phyloP scores from a whole-genome alignment of 2,113 vertebrate genomes.

The Otis tarda region DNA sequence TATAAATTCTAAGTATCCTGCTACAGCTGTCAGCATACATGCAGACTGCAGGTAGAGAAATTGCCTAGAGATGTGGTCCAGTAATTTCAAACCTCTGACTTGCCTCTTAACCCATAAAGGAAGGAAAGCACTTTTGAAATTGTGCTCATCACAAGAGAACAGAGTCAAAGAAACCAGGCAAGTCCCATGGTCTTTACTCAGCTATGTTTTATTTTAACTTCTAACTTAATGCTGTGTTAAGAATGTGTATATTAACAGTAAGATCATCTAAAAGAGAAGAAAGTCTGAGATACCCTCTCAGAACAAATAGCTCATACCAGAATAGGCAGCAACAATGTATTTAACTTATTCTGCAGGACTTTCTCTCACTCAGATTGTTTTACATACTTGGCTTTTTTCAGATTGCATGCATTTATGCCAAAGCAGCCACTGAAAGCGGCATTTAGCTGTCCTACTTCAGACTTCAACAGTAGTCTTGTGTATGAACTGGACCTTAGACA shows the following conservation, averaged over 20 bases:
- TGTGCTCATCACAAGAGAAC: not conserved
- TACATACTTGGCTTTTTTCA: not conserved
- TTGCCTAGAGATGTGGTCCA: not conserved
- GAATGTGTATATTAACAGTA: not conserved
- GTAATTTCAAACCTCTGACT: not conserved
- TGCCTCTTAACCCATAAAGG: not conserved
- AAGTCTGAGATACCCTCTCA: not conserved
- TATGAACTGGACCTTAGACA: not conserved
- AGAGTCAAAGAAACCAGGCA: not conserved
- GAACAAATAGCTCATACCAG: not conserved
- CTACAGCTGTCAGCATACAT: slow-evolving; percentile 30
- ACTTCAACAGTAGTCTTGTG: not conserved
- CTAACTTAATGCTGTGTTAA: not conserved
- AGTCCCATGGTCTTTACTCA: not conserved
- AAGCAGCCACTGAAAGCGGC: not conserved
- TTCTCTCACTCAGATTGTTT: not conserved
- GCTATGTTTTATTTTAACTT: not conserved
- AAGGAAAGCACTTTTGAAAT: not conserved
- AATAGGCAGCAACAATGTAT: not conserved
- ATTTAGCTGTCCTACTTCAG: not conserved
- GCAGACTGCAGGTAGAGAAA: not conserved
- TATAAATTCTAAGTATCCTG: slow-evolving; percentile 4
- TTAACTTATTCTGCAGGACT: not conserved
- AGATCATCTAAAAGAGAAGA: not conserved
- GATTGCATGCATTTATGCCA: not conserved